A percentile compares a stretch with the other conserved stretches of the same genome.
phyloP scores from a whole-genome alignment of 2,888 invertebrate genomes.

The Cantharis lateralis region DNA sequence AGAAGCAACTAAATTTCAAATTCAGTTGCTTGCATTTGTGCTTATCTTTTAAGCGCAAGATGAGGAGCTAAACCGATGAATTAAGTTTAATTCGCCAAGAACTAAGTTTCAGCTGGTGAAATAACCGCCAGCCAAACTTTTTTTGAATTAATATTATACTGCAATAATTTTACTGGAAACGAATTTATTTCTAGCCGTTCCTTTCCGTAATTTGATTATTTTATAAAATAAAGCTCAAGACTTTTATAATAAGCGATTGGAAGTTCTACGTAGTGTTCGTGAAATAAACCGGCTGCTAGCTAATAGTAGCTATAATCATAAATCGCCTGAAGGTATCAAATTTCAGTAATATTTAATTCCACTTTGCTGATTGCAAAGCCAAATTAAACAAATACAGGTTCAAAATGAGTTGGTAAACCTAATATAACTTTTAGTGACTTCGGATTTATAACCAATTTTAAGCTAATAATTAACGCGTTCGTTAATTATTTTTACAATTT shows the following conservation, averaged over 20 bases:
- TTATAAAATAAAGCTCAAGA: background rate
- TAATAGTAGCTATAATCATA: conserved; percentile 1
- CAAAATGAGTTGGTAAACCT: background rate
- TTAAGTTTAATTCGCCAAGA: background rate
- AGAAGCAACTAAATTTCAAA: background rate
- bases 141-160: background rate
- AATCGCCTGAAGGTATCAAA: conserved; percentile 2
- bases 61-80: background rate
- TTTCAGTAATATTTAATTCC: conserved; percentile 8
- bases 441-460: background rate
- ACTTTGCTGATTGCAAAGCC: conserved; percentile 1
- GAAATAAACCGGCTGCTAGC: background rate
- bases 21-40: background rate
- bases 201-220: background rate
- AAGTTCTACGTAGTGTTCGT: background rate
- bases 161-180: background rate
- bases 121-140: background rate
- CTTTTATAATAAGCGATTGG: background rate
- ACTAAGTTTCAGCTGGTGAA: background rate
- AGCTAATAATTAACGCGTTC: background rate
- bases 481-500: background rate
- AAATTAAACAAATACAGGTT: background rate
- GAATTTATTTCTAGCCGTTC: background rate
- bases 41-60: background rate
- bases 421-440: background rate